Base-by-base conservation (phyloP, 2,888 invertebrate genomes). In the Ptilodon capucinus region DNA sequence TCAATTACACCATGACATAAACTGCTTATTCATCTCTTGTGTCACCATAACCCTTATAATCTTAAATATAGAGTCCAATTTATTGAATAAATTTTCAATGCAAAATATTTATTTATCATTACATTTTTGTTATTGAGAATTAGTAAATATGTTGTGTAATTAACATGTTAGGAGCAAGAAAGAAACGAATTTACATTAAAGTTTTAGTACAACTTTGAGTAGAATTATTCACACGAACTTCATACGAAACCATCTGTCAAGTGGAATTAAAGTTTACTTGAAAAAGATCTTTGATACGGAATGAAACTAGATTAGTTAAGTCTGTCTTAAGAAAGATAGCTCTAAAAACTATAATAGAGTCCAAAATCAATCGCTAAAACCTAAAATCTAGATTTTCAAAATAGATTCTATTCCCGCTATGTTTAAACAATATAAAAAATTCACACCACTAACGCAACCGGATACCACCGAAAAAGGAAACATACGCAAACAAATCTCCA, bases 1-100 rank as follows among this genome's bases (percentile, higher is more conserved):
- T 64, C 64, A 70, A 71, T 71, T 71, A 69, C 59, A 57, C 51
- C 48, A 42, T 59, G 51, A 57, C 48, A 52, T 48, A 44, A 51
- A 59, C 54, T 42, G 40, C 56, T 40, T 51, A 39, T 25, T 48
- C 40, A 47, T 28, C 42, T 34, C 36, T 48, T 28, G 53, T 44
- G 44, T 45, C 48, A 48, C 21, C 43, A 19, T 40, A 45, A 21
- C 39, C n/a, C 46, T 44, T 62, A 46, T 40, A 13, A 3, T 9
- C 17, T 44, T 6, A 0, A 7, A 0, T 2, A 6, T 53, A 58
- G 35, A 41, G 62, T 44, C 40, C 36, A 49, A 11, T 49, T 49
- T 53, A 11, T 9, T 11, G 39, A 48, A 21, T 16, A 44, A 55
- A 38, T 30, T 18, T 41, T 30, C 25, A 18, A 4, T 28, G 7